These are phyloP conservation scores for Merodon equestris DNA, from an alignment of 2,888 invertebrate species.

Conservation along the genomic window DNA sequence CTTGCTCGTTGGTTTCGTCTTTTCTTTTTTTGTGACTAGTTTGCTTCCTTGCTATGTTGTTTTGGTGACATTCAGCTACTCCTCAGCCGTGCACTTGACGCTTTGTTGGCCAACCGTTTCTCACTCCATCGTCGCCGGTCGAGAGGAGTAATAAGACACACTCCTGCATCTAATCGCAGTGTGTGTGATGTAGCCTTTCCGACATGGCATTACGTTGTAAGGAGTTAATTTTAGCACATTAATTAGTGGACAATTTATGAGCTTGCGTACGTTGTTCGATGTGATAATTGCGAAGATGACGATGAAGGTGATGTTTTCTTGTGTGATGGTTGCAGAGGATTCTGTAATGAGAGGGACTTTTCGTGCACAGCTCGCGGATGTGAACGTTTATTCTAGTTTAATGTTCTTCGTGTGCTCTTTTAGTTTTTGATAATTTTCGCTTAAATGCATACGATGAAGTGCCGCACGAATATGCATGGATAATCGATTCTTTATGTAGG, in stretches of 20 bases:
- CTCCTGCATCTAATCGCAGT: too few relatives aligned
- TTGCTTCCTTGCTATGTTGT: not conserved
- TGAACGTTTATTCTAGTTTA: too few relatives aligned
- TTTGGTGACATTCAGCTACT: conserved; percentile 21
- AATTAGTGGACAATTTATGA: conserved; percentile 60
- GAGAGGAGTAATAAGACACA: not conserved
- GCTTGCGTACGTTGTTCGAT: conserved; percentile 29
- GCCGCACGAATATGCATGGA: too few relatives aligned
- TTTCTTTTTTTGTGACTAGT: too few relatives aligned
- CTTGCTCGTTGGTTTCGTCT: too few relatives aligned
- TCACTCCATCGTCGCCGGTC: not conserved
- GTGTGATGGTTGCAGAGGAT: conserved; percentile 10
- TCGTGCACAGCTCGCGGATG: too few relatives aligned
- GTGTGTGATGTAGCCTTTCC: not conserved
- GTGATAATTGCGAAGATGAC: conserved; percentile 23
- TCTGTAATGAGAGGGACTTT: conserved; percentile 36
- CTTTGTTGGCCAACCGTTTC: conserved; percentile 3
- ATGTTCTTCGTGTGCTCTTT: too few relatives aligned
- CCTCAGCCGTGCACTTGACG: conserved; percentile 18
- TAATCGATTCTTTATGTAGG: too few relatives aligned
- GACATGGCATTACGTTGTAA: conserved; percentile 31
- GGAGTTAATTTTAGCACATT: conserved; percentile 54
- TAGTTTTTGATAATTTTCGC: too few relatives aligned
- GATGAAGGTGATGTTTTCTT: conserved; percentile 4
- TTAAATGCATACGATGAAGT: too few relatives aligned